phyloP scores from a whole-genome alignment of 2,888 invertebrate species.

The Papilio elwesi region DNA sequence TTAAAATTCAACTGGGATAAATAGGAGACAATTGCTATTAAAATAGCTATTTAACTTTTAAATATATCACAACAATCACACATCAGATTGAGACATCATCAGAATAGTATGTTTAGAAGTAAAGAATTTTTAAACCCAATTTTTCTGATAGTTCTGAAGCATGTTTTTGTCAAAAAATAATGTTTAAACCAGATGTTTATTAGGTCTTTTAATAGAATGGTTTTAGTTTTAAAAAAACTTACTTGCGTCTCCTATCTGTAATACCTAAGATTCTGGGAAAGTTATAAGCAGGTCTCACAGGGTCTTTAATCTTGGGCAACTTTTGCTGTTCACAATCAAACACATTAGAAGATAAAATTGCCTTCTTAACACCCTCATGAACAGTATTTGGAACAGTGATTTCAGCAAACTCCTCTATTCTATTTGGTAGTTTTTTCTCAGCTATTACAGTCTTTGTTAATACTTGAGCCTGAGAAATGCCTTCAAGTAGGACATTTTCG shows the following conservation, averaged over 20 bases:
- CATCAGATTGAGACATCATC: too few relatives aligned
- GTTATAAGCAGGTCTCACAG: slow-evolving; percentile 87
- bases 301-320: slow-evolving; percentile 89
- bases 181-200: too few relatives aligned
- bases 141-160: too few relatives aligned
- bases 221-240: slow-evolving; percentile 54
- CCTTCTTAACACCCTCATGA: slow-evolving; percentile 85
- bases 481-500: slow-evolving; percentile 87
- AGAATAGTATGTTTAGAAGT: too few relatives aligned
- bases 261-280: slow-evolving; percentile 91
- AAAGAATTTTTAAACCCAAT: too few relatives aligned
- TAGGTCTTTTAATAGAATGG: not conserved
- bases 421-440: slow-evolving; percentile 85
- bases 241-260: slow-evolving; percentile 88
- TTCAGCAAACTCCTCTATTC: slow-evolving; percentile 79
- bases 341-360: slow-evolving; percentile 86
- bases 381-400: slow-evolving; percentile 78
- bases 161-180: too few relatives aligned
- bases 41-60: too few relatives aligned
- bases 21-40: too few relatives aligned
- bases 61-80: too few relatives aligned
- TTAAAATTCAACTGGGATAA: too few relatives aligned
- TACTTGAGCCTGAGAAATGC: slow-evolving; percentile 90
- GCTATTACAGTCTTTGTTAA: slow-evolving; percentile 90
- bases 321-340: slow-evolving; percentile 92